Percentiles rank a stretch among this genome's conserved stretches.
Conservation (phyloP, 92 coral and sea anemone genomes). For the Palythoa grandiflora region DNA sequence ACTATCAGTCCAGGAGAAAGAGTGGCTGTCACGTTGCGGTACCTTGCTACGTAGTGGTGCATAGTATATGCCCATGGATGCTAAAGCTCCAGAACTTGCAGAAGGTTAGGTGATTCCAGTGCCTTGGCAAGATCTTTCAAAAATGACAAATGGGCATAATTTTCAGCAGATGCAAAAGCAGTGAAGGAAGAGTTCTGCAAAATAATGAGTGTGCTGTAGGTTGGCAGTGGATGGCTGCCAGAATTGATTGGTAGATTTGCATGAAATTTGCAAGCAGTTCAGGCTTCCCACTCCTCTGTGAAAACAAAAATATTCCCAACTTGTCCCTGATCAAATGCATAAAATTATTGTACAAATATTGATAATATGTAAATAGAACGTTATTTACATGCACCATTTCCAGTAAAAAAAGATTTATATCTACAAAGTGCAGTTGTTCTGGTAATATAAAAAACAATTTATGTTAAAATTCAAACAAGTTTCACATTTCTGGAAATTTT, state of each 20-base stretch:
- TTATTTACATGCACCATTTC: too few species aligned
- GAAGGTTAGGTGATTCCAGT: neutral
- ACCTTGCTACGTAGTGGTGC: neutral
- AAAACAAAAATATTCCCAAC: neutral
- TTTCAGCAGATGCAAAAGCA: slow-evolving; percentile 49
- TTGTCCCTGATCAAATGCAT: too few species aligned
- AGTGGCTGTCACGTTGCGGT: too few species aligned
- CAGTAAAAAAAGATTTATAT: too few species aligned
- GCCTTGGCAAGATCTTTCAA: slow-evolving; percentile 32
- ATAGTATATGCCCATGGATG: slow-evolving; percentile 10
- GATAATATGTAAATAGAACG: too few species aligned
- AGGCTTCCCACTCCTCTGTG: neutral
- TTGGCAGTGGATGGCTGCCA: slow-evolving; percentile 48
- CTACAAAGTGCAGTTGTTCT: too few species aligned
- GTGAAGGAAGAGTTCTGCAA: slow-evolving; percentile 51
- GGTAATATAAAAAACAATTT: too few species aligned
- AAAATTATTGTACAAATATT: too few species aligned
- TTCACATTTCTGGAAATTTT: too few species aligned
- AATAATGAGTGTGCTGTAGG: slow-evolving; percentile 48
- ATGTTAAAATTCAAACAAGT: too few species aligned
- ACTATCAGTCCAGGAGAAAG: too few species aligned
- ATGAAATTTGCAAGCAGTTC: neutral
- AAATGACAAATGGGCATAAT: slow-evolving; percentile 16
- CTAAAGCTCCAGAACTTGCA: slow-evolving; percentile 39
- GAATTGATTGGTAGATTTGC: slow-evolving; percentile 6